Percentiles rank a stretch among this genome's conserved stretches.
These are phyloP conservation scores for Sebastes flavidus DNA, from an alignment of 2,797 vertebrate genomes.

Conservation along the genomic window DNA sequence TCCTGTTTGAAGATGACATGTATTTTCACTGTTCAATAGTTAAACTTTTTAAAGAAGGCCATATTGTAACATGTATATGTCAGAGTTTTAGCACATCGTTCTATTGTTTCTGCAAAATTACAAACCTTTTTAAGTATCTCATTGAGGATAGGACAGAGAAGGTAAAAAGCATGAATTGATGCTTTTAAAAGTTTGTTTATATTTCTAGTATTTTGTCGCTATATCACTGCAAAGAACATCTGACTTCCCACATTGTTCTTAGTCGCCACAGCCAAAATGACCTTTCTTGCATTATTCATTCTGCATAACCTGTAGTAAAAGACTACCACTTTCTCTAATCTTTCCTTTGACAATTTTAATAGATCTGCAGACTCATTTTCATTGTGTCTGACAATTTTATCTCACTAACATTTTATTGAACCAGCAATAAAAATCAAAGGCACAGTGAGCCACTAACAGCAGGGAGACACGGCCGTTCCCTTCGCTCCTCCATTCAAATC, in stretches of 20 bases:
- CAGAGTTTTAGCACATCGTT: neutral
- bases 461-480: constrained; percentile 9
- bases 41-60: neutral
- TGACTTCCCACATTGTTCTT: neutral
- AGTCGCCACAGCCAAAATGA: neutral
- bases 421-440: constrained; percentile 36
- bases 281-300: constrained; percentile 30
- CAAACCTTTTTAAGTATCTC: neutral
- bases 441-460: constrained; percentile 36
- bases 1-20: neutral
- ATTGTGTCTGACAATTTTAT: constrained; percentile 44
- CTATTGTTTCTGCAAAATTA: neutral
- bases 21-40: neutral
- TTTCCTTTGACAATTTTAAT: constrained; percentile 47
- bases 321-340: constrained; percentile 14
- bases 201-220: neutral
- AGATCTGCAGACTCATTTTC: constrained; percentile 37
- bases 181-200: neutral
- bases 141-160: neutral
- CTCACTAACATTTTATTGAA: constrained; percentile 52
- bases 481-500: constrained; percentile 9
- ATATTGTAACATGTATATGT: neutral
- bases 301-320: constrained; percentile 1
- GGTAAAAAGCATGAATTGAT: neutral
- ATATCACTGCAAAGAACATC: neutral